Evolutionary conservation across 2,888 invertebrate genomes (phyloP), one percentile per base, ranked within the genome.

Genomic region (Strigamia transsilvanica): DNA sequence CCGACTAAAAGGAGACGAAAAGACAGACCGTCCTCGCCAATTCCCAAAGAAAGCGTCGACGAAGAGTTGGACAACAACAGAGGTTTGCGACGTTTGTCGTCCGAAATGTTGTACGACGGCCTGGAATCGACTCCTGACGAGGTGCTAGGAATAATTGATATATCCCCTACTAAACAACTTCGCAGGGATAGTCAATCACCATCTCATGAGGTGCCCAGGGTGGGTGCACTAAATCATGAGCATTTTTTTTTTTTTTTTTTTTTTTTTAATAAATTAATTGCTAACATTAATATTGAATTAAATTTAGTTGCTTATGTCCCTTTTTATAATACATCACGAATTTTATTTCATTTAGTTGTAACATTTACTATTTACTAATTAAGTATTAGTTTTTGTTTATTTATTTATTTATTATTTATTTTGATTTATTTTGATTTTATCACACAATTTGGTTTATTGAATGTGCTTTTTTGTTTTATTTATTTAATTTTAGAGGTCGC

Each of bases 401-500:
- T n/a, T 46, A 83, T 78, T 38, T 38, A 38, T 38, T 38, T 38
- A 38, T 38, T 38, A 38, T 38, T 38, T 38, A 38, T 38, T 38
- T 82, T 9, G 78, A 27, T 66, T 32, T 82, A 23, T 78, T 46
- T 83, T 27, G n/a, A n/a, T n/a, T 56, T 83, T 79, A 42, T 3
- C 23, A 80, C 61, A 61, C 46, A 41, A 41, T 79, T 82, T 42
- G 9, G 51, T 1, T 46, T 46, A 18, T 27, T 51, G 46, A 15
- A 13, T n/a, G 13, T 80, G 13, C 9, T 42, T 80, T 42, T 79
- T 61, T 82, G 9, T 82, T 80, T 32, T 27, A 18, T 73, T 27
- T 61, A 18, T 82, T 80, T 83, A 84, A 87, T 86, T 87, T 87
- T 89, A 94, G 93, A 92, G 93, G 89, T 90, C 93, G 87, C 90